Base-by-base conservation (phyloP, 1,140 invertebrate genomes). In the Odontomachus brunneus region DNA sequence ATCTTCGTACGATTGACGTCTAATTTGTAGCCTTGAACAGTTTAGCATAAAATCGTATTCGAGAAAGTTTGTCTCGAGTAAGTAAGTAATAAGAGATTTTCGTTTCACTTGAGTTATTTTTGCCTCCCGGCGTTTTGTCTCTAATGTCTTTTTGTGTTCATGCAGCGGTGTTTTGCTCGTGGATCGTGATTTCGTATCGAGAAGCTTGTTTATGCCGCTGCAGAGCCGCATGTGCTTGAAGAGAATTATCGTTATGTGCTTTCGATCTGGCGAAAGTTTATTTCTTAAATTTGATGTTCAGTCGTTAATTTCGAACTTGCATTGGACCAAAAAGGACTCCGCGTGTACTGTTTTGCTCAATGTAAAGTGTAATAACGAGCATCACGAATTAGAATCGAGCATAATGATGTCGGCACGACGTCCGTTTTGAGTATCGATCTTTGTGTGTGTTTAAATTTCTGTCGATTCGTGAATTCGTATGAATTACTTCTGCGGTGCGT, bases 281-380 rank as follows among this genome's bases (percentile, higher is more conserved):
- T 65, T 80, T 15, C 51, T 29, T 38, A 17, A 49, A 26, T 53
- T 75, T 17, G 38, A 44, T 0, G 9, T 44, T 44, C 9, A 44
- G 24, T 49, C 49, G 75, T 24, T n/a, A 69, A 80, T 80, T 80
- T 80, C 51, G 14, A 22, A 11, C 24, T 71, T 69, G 22, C 19
- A 71, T 57, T 57, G 65, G 53, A 80, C 33, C 51, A 80, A 80
- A 71, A 69, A 80, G 65, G 65, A 80, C 75, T 71, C 33, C 65
- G 65, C 65, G 33, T 80, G 75, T 80, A 19, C 44, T 76, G 33
- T 69, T 80, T 71, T 80, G 74, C 48, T 7, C 53, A 80, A 33
- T 22, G 65, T 80, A 55, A 71, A 71, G 49, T 33, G 59, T 59
- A 33, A 29, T 15, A 38, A 48, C n/a, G 65, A 69, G 66, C 51